These are phyloP conservation scores for Seira musarum DNA, from an alignment of 2,888 invertebrate genomes.

Conservation along the genomic window DNA sequence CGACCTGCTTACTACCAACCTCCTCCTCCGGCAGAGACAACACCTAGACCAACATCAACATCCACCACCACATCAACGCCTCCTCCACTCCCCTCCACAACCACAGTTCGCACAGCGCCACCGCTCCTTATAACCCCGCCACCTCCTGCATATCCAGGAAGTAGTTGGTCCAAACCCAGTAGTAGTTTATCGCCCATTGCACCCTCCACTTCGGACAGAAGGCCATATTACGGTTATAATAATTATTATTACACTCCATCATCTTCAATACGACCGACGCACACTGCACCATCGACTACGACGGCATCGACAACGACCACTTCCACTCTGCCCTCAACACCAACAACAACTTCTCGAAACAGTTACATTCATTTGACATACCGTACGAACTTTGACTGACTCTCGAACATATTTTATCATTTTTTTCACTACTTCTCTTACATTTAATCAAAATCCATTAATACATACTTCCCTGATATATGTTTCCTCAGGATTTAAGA, in stretches of 20 bases:
- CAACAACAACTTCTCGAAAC: conserved; percentile 60
- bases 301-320: conserved; percentile 46
- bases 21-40: conserved; percentile 39
- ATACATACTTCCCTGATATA: neutral
- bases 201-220: conserved; percentile 41
- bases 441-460: neutral
- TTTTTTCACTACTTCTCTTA: neutral
- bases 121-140: conserved; percentile 40
- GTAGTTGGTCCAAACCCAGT: conserved; percentile 10
- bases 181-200: conserved; percentile 30
- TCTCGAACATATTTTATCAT: neutral
- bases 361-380: conserved; percentile 69
- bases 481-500: conserved; percentile 74
- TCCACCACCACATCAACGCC: conserved; percentile 18
- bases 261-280: conserved; percentile 38
- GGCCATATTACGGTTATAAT: conserved; percentile 47
- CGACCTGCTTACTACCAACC: conserved; percentile 54
- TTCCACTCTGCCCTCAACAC: conserved; percentile 35
- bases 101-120: conserved; percentile 48
- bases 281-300: conserved; percentile 39
- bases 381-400: conserved; percentile 58
- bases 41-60: conserved; percentile 27
- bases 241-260: conserved; percentile 51
- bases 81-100: conserved; percentile 22
- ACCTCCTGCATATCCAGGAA: conserved; percentile 33